Evolutionary conservation across 2,797 vertebrate species (phyloP), one percentile per base, ranked within the genome.

Genomic region (Argya squamiceps): DNA sequence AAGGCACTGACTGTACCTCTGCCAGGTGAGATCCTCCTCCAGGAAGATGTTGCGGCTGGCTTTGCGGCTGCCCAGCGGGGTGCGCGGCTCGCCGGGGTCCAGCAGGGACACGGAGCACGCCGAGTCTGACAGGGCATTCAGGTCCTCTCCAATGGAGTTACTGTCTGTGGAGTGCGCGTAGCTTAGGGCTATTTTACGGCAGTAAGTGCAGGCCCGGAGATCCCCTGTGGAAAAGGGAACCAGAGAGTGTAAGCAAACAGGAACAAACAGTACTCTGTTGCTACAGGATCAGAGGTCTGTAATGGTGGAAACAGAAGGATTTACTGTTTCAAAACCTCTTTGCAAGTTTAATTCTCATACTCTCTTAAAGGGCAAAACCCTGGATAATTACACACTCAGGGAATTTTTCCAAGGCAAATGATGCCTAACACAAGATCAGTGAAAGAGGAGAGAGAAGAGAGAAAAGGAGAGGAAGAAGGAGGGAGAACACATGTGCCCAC

Each of bases 31-130:
- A 95, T 99, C 99, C 95, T 99, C 99, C 97, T 99, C 99, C 43
- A 99, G 98, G 96, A 99, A 99, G 96, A 99, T 99, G 97, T 99
- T 99, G 82, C 99, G 98, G 97, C 99, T 99, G 83, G 99, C 98
- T 97, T 99, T 99, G 36, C 99, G 98, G 47, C 99, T 99, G 11
- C 99, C 99, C 23, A 99, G 98, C 0, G 99, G 99, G 0, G 99
- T 99, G 63, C 99, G 98, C 0, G 99, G 99, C 95, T 99, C 99
- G 1, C 97, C 98, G 21, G 99, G 99, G 96, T 99, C 99, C 97
- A 99, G 92, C 59, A 99, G 94, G 21, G 98, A 99, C 39, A 99
- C 98, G 1, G 99, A 99, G 92, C 97, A 98, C 0, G 99, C 96
- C 2, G 99, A 99, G 97, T 99, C 99, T 0, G 99, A 99, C 94